Percentiles rank a stretch among this genome's conserved stretches.
These are phyloP conservation scores for Tenthredo scrophulariae DNA, from an alignment of 2,888 invertebrate genomes.

Conservation along the genomic window DNA sequence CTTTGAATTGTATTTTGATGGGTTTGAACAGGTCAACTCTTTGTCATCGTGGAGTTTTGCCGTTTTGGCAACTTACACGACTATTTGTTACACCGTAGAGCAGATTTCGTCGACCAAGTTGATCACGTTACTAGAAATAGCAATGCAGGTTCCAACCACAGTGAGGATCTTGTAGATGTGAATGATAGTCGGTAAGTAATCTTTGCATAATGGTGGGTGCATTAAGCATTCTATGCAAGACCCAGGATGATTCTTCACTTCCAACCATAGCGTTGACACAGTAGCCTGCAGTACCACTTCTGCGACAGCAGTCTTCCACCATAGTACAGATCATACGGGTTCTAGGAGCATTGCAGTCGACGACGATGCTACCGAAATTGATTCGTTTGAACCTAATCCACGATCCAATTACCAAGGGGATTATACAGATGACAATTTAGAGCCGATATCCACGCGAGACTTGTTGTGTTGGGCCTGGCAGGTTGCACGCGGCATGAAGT, in stretches of 20 bases:
- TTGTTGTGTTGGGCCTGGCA: no score
- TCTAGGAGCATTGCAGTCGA: conserved; percentile 8
- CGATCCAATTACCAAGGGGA: no score
- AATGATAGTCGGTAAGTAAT: conserved; percentile 76
- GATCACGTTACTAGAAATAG: conserved; percentile 81
- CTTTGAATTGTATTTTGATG: neutral
- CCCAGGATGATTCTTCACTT: neutral
- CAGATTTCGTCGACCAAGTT: no score
- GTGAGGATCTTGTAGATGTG: conserved; percentile 79
- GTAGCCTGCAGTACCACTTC: conserved; percentile 38
- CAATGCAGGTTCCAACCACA: conserved; percentile 80
- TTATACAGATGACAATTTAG: no score
- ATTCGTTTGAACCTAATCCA: conserved; percentile 84
- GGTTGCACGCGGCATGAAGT: no score
- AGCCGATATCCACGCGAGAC: no score
- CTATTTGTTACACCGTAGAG: no score
- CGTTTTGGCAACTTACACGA: conserved; percentile 81
- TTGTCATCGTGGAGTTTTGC: conserved; percentile 82
- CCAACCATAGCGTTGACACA: conserved; percentile 3
- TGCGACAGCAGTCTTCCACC: no score
- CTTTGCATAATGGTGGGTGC: no score
- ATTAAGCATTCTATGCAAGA: neutral
- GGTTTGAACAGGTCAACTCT: conserved; percentile 75
- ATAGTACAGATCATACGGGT: neutral
- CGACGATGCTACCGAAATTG: conserved; percentile 78